A percentile compares a stretch with the other conserved stretches of the same genome.
phyloP scores from a whole-genome alignment of 2,113 vertebrate species.

The Lichenostomus cassidix region DNA sequence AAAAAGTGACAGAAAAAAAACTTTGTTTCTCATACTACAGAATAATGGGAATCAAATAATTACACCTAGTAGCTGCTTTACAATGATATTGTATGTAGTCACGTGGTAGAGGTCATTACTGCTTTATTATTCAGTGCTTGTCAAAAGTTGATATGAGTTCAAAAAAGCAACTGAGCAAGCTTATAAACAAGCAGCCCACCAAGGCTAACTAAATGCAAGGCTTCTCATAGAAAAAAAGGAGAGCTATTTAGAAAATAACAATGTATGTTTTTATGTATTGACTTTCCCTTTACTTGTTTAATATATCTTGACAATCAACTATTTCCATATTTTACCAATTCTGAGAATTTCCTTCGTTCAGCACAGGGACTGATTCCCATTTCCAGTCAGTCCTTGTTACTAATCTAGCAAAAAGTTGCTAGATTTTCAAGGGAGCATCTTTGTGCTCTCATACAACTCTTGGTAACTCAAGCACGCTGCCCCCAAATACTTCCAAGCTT shows the following conservation, averaged over 20 bases:
- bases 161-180: neutral
- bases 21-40: neutral
- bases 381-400: neutral
- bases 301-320: neutral
- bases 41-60: neutral
- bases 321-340: neutral
- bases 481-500: neutral
- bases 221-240: neutral
- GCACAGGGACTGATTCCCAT: rapidly evolving
- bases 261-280: neutral
- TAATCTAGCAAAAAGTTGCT: no score
- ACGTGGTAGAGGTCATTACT: neutral
- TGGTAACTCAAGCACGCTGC: neutral
- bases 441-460: neutral
- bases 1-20: neutral
- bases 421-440: neutral
- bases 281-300: neutral
- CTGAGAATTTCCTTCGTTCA: neutral
- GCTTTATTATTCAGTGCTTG: neutral
- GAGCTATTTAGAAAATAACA: neutral
- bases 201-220: neutral
- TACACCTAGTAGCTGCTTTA: neutral
- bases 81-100: rapidly evolving
- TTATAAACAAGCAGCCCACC: neutral
- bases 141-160: neutral